Evolutionary conservation across 2,113 vertebrate species (phyloP), one percentile per base, ranked within the genome.

Genomic region (Vicugna pacos): DNA sequence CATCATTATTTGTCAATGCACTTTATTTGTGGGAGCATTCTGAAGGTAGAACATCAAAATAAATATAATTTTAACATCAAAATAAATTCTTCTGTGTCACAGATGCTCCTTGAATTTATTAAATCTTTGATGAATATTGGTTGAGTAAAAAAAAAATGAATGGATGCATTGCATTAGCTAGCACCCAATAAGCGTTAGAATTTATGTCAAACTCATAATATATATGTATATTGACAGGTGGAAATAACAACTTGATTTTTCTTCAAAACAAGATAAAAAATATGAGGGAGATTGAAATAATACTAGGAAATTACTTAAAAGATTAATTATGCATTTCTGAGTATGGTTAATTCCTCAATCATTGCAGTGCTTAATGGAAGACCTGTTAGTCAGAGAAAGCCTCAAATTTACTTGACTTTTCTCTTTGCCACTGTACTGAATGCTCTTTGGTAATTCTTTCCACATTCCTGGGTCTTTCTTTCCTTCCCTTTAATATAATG

Each of bases 91-190:
- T 32, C 26, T 58, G 5, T 10, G 50, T 92, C 38, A 67, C 22
- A 60, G 30, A 54, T 77, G 11, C 32, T 86, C 38, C 48, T 92
- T 79, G 15, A 50, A 26, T 82, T 89, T 86, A 38, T 69, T 56
- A 85, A 50, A n/a, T 73, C 35, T 11, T 73, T 4, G 86, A 13
- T 73, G 72, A 89, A 22, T 77, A 64, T 65, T 84, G 46, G 14
- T 48, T 28, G 10, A 84, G 79, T 89, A 30, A 85, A 89, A 80
- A 35, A 88, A 89, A 94, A 88, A 80, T 75, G 46, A 73, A 79
- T 67, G 30, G 60, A 75, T 70, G 5, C 8, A n/a, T 89, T 80
- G 93, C n/a, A 70, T 54, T 91, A 56, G 42, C 32, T 91, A 35
- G 38, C 2, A 42, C 19, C 3, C 4, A 82, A 28, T 80, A 3